Conservation (phyloP, 2,888 invertebrate species). For the Rotaria macrura region DNA sequence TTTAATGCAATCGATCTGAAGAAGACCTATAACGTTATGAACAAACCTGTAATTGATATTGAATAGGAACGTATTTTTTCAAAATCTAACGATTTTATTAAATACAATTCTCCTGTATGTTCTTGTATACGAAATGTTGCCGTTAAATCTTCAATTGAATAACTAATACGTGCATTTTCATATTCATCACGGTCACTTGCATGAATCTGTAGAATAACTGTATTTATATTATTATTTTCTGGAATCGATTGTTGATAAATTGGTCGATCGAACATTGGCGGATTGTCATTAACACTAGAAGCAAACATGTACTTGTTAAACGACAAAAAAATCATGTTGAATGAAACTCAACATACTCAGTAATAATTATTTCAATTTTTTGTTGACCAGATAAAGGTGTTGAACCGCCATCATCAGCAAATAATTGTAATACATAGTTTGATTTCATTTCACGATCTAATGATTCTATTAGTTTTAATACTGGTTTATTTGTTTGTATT, state of each 20-base stretch:
- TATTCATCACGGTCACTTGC: not conserved
- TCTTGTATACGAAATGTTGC: slow-evolving; percentile 23
- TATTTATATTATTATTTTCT: slow-evolving; percentile 17
- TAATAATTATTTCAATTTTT: slow-evolving; percentile 5
- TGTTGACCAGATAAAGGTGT: not conserved
- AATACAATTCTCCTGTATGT: slow-evolving; percentile 10
- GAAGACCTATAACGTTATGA: not conserved
- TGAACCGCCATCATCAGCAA: slow-evolving; percentile 28
- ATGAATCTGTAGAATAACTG: not conserved
- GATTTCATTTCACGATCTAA: slow-evolving; percentile 26
- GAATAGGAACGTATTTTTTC: slow-evolving; percentile 21
- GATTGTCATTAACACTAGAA: slow-evolving; percentile 27
- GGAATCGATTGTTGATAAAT: slow-evolving; percentile 18
- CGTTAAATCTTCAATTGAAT: slow-evolving; percentile 20
- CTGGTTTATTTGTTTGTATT: slow-evolving; percentile 21
- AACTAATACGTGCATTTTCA: slow-evolving; percentile 18
- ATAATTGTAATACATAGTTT: slow-evolving; percentile 16
- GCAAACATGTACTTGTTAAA: too few species aligned
- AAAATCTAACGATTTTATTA: slow-evolving; percentile 25
- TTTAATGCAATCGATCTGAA: not conserved
- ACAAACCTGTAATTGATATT: not conserved
- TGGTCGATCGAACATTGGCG: slow-evolving; percentile 10
- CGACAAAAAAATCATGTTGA: too few species aligned
- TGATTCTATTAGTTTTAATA: not conserved
- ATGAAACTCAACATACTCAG: slow-evolving; percentile 8